Conservation (phyloP, 2,888 invertebrate genomes). For the Leucozona laternaria region DNA sequence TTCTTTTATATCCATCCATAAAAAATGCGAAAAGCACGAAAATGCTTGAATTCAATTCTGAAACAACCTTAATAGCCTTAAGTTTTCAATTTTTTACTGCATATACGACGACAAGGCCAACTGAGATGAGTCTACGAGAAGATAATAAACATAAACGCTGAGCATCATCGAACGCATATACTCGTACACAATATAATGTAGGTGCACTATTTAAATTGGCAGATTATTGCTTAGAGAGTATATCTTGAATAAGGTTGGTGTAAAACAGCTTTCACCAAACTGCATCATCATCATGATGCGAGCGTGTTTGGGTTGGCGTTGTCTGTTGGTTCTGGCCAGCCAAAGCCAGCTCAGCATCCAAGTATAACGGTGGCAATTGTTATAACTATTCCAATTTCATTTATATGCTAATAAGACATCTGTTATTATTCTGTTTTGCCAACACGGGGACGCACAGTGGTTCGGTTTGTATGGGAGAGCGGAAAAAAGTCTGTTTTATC, state of each 20-base stretch:
- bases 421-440: slow-evolving; percentile 78
- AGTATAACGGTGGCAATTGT: slow-evolving; percentile 68
- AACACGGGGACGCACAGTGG: slow-evolving; percentile 55
- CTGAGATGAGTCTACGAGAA: slow-evolving; percentile 8
- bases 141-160: slow-evolving; percentile 62
- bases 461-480: no score
- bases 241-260: slow-evolving; percentile 2
- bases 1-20: neutral
- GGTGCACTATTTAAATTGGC: slow-evolving; percentile 65
- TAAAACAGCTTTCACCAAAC: slow-evolving; percentile 46
- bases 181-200: no score
- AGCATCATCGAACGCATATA: slow-evolving; percentile 40
- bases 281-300: slow-evolving; percentile 62
- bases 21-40: slow-evolving; percentile 6
- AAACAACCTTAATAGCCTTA: slow-evolving; percentile 5
- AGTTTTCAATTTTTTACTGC: neutral
- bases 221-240: slow-evolving; percentile 65
- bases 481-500: no score
- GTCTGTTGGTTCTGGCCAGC: slow-evolving; percentile 41
- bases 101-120: neutral
- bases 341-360: slow-evolving; percentile 35
- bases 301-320: slow-evolving; percentile 31
- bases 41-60: slow-evolving; percentile 20
- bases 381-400: slow-evolving; percentile 78
- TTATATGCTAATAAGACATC: slow-evolving; percentile 79